Conservation (phyloP, 2,888 invertebrate genomes). For the Pollenia labialis region DNA sequence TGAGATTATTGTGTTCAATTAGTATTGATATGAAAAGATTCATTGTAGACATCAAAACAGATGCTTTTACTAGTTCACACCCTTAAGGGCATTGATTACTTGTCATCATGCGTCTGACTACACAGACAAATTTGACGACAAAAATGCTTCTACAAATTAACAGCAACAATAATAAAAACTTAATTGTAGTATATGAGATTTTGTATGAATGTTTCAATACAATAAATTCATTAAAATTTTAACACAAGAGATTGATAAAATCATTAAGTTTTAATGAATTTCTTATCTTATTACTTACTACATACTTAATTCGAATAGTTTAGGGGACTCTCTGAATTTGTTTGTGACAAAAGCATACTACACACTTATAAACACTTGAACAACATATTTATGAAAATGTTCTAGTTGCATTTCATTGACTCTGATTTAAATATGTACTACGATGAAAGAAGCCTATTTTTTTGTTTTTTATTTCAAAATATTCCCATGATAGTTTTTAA, state of each 20-base stretch:
- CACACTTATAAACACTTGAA: conserved; percentile 4
- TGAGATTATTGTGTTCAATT: conserved; percentile 58
- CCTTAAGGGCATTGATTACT: conserved; percentile 58
- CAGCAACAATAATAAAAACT: conserved; percentile 21
- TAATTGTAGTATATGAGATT: conserved; percentile 18
- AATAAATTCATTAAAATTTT: conserved; percentile 60
- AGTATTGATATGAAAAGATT: conserved; percentile 29
- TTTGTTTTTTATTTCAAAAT: conserved; percentile 21
- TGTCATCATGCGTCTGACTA: neutral
- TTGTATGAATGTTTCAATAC: conserved; percentile 30
- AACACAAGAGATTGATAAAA: conserved; percentile 61
- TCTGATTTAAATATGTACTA: neutral
- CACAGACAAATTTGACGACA: conserved; percentile 6
- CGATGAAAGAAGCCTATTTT: conserved; percentile 39
- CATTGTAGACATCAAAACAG: conserved; percentile 52
- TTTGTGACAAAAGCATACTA: neutral
- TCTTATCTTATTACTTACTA: conserved; percentile 56
- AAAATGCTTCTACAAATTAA: conserved; percentile 62
- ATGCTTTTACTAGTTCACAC: conserved; percentile 67
- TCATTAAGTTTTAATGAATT: conserved; percentile 62
- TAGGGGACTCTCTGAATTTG: conserved; percentile 5
- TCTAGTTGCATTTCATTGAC: neutral
- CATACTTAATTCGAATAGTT: conserved; percentile 14
- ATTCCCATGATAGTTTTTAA: conserved; percentile 62
- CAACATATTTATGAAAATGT: conserved; percentile 7